These are phyloP conservation scores for Ctena decussata DNA, from an alignment of 2,888 invertebrate species.

Conservation along the genomic window DNA sequence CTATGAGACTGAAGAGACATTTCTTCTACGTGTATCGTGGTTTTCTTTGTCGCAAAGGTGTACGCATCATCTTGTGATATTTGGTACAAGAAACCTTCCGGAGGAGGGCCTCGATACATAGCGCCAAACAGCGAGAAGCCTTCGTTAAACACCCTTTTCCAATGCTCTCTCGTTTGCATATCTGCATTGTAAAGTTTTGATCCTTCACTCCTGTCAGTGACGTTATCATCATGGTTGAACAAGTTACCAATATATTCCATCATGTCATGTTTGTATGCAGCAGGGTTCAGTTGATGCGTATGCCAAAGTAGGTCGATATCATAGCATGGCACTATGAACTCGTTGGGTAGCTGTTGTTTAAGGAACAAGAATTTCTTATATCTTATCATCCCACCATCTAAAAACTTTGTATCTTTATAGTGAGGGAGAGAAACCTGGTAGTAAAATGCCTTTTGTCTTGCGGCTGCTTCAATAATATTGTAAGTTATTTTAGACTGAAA, in stretches of 20 bases:
- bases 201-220: conserved; percentile 86
- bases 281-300: conserved; percentile 87
- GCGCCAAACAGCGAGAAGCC: conserved; percentile 86
- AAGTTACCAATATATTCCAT: conserved; percentile 79
- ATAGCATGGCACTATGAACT: conserved; percentile 88
- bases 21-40: conserved; percentile 42
- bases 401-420: conserved; percentile 86
- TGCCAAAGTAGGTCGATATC: conserved; percentile 88
- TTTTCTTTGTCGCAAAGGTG: conserved; percentile 71
- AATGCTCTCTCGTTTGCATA: conserved; percentile 86
- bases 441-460: conserved; percentile 87
- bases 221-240: conserved; percentile 87
- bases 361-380: conserved; percentile 87
- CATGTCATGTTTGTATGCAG: conserved; percentile 81
- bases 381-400: conserved; percentile 84
- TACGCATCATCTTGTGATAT: conserved; percentile 78
- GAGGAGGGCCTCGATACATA: conserved; percentile 87
- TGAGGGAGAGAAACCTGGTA: conserved; percentile 88
- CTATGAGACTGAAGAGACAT: background rate
- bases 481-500: conserved; percentile 77
- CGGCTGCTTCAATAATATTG: conserved; percentile 86
- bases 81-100: conserved; percentile 84
- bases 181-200: conserved; percentile 87
- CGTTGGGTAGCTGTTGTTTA: conserved; percentile 85
- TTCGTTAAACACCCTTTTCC: conserved; percentile 86